A percentile compares a stretch with the other conserved stretches of the same genome.
phyloP scores from a whole-genome alignment of 2,797 vertebrate genomes.

The Squalus acanthias region DNA sequence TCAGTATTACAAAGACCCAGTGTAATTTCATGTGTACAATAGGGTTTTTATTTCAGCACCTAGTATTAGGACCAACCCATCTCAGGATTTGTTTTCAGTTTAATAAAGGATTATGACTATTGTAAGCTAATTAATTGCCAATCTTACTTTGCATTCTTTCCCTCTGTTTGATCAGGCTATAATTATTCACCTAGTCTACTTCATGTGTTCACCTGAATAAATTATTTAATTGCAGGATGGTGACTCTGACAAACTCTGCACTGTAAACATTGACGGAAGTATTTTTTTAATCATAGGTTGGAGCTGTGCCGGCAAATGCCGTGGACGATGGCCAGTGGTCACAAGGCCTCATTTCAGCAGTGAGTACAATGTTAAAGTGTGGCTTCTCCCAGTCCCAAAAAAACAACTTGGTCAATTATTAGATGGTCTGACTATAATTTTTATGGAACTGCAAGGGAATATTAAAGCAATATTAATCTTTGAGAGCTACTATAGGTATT shows the following conservation, averaged over 20 bases:
- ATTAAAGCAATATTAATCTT: background rate
- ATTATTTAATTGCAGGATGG: background rate
- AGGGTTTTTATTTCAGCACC: background rate
- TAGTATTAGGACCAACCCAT: background rate
- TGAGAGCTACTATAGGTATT: background rate
- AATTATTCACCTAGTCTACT: background rate
- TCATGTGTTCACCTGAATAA: background rate
- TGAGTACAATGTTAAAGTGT: slow-evolving; percentile 58
- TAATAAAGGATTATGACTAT: background rate
- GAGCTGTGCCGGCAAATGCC: slow-evolving; percentile 82
- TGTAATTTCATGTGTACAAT: background rate
- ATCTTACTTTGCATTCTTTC: background rate
- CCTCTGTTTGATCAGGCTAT: background rate
- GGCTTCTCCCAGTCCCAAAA: background rate
- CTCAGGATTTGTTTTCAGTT: background rate
- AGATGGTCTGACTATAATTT: background rate
- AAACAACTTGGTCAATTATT: background rate
- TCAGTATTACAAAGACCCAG: background rate
- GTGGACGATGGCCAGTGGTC: slow-evolving; percentile 97
- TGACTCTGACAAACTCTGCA: background rate
- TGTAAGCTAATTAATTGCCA: background rate
- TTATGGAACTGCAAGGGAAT: background rate
- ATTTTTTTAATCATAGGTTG: slow-evolving; percentile 65
- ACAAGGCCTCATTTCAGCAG: slow-evolving; percentile 94
- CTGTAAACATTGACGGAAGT: background rate